phyloP scores from a whole-genome alignment of 1,140 invertebrate species.

The Drosophila murphyi region DNA sequence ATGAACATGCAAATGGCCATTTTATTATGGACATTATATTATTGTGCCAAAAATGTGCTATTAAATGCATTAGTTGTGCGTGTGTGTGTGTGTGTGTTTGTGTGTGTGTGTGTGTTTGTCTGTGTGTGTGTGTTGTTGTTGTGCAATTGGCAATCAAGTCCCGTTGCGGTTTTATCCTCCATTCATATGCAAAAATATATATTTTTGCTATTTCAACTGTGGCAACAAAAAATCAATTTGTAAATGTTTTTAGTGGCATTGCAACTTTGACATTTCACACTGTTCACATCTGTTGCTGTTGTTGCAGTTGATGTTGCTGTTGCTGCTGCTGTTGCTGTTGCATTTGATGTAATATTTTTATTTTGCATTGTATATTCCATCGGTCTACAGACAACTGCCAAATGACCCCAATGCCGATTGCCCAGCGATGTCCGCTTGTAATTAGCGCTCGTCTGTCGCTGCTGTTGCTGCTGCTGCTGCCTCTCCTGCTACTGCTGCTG shows the following conservation, averaged over 20 bases:
- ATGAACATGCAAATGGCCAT: slow-evolving; percentile 73
- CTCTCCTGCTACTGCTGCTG: slow-evolving; percentile 25
- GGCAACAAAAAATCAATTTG: slow-evolving; percentile 77
- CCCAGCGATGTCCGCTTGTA: slow-evolving; percentile 71
- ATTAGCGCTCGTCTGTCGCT: slow-evolving; percentile 61
- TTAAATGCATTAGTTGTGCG: slow-evolving; percentile 66
- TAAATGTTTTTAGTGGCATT: slow-evolving; percentile 73
- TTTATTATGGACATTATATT: slow-evolving; percentile 78
- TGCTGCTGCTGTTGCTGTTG: slow-evolving; percentile 47
- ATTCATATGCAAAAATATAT: slow-evolving; percentile 58
- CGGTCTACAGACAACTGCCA: slow-evolving; percentile 48
- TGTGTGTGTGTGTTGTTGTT: slow-evolving; percentile 23
- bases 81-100: slow-evolving; percentile 3
- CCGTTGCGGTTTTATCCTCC: slow-evolving; percentile 58
- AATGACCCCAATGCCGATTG: slow-evolving; percentile 65
- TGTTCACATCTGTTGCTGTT: slow-evolving; percentile 47
- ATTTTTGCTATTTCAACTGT: slow-evolving; percentile 27
- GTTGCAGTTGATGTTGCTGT: background rate
- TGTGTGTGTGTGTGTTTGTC: slow-evolving; percentile 9
- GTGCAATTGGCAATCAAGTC: slow-evolving; percentile 41
- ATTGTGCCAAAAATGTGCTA: slow-evolving; percentile 63
- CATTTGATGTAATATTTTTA: slow-evolving; percentile 11
- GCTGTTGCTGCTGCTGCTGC: slow-evolving; percentile 25
- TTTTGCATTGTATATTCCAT: slow-evolving; percentile 48
- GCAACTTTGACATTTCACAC: slow-evolving; percentile 73